These are phyloP conservation scores for Girardia tigrina DNA, from an alignment of 2,888 invertebrate species.

Conservation along the genomic window DNA sequence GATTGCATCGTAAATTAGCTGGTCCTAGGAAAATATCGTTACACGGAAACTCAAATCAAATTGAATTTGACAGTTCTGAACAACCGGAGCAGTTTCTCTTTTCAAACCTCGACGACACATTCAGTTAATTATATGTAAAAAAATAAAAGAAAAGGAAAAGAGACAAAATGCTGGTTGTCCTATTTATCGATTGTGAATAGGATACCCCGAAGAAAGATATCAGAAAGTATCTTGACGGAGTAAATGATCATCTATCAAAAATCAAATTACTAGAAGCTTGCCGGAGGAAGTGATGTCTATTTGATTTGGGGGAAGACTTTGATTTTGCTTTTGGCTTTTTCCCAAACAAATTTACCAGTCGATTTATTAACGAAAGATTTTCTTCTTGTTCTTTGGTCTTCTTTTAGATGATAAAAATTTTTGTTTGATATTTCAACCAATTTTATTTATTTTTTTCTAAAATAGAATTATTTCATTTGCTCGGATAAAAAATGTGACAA, in stretches of 20 bases:
- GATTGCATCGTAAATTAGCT: background rate
- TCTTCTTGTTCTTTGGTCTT: too few relatives aligned
- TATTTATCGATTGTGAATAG: background rate
- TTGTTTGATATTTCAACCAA: too few relatives aligned
- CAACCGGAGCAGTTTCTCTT: background rate
- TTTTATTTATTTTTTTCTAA: too few relatives aligned
- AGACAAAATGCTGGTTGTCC: background rate
- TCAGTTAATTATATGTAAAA: background rate
- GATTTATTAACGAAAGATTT: too few relatives aligned
- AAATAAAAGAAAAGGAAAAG: background rate
- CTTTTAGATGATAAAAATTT: too few relatives aligned
- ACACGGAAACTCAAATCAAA: constrained; percentile 23
- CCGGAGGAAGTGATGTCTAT: background rate
- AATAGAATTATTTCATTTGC: too few relatives aligned
- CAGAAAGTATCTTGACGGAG: background rate
- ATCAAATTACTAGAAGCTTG: background rate
- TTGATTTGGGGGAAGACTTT: too few relatives aligned
- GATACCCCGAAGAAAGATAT: too few relatives aligned
- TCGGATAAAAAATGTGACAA: too few relatives aligned
- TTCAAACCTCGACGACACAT: background rate
- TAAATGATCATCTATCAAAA: constrained; percentile 4
- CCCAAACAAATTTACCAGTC: too few relatives aligned
- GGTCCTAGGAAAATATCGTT: background rate
- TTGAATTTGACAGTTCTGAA: constrained; percentile 13
- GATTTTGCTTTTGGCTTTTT: too few relatives aligned